Percentiles rank a stretch among this genome's conserved stretches.
Evolutionary conservation across 2,888 invertebrate genomes (phyloP).

Genomic region (Petrolisthes manimaculis): DNA sequence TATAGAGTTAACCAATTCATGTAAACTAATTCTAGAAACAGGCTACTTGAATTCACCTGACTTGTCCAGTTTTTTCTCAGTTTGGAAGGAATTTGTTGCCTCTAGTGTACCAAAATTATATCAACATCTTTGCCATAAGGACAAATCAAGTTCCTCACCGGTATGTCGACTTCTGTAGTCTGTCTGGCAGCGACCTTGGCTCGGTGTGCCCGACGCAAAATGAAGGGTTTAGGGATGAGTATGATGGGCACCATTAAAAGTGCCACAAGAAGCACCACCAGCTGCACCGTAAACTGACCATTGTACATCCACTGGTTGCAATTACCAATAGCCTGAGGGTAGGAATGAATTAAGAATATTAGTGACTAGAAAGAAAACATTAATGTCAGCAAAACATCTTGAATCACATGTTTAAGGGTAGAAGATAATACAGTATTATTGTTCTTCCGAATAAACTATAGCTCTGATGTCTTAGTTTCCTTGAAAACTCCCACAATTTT

Average conservation of each 20-base stretch:
- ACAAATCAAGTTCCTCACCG: not conserved
- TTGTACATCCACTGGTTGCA: slow-evolving; percentile 67
- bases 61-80: too few relatives aligned
- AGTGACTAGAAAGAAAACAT: too few relatives aligned
- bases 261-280: slow-evolving; percentile 79
- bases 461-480: too few relatives aligned
- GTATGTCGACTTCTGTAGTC: not conserved
- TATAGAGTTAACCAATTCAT: too few relatives aligned
- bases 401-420: too few relatives aligned
- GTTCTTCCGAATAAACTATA: too few relatives aligned
- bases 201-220: slow-evolving; percentile 67
- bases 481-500: too few relatives aligned
- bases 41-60: not conserved
- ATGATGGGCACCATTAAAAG: slow-evolving; percentile 72
- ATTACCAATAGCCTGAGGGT: slow-evolving; percentile 69
- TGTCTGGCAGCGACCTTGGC: not conserved
- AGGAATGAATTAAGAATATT: too few relatives aligned
- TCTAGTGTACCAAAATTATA: not conserved
- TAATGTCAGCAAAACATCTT: too few relatives aligned
- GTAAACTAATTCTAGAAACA: too few relatives aligned
- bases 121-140: not conserved
- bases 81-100: too few relatives aligned
- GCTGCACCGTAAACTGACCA: slow-evolving; percentile 81
- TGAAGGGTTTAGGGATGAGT: slow-evolving; percentile 73
- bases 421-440: too few relatives aligned